Evolutionary conservation across 1,140 invertebrate genomes (phyloP).

Genomic region (Mizuhopecten yessoensis): DNA sequence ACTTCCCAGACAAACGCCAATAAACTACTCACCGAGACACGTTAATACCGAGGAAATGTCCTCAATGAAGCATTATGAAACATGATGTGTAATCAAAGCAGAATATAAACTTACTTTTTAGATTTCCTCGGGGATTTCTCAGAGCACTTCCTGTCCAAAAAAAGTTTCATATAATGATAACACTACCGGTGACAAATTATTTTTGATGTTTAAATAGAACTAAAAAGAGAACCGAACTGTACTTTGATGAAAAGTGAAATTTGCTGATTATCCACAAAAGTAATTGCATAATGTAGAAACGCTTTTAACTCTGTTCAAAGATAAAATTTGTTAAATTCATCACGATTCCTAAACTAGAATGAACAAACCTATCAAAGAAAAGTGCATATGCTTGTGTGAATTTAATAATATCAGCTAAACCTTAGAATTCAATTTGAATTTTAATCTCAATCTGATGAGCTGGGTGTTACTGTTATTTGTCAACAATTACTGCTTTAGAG

Average conservation of each 20-base stretch:
- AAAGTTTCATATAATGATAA: not conserved
- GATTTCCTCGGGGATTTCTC: not conserved
- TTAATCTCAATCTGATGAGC: not conserved
- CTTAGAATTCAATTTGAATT: not conserved
- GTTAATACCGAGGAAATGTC: not conserved
- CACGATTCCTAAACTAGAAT: no score
- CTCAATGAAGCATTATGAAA: not conserved
- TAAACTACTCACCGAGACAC: not conserved
- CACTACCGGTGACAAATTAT: not conserved
- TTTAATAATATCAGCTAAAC: not conserved
- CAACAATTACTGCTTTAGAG: no score
- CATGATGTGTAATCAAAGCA: not conserved
- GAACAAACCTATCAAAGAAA: no score
- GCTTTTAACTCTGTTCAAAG: no score
- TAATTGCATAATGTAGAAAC: no score
- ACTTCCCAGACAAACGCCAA: not conserved
- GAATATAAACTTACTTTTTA: conserved; percentile 1
- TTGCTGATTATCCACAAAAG: no score
- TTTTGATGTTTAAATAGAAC: not conserved
- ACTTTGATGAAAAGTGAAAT: not conserved
- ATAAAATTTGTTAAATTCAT: no score
- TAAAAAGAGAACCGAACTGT: not conserved
- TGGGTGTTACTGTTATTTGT: not conserved
- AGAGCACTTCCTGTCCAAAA: conserved; percentile 25
- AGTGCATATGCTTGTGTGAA: no score